Conservation (phyloP, 2,888 invertebrate genomes). For the Cryptosula pallasiana region DNA sequence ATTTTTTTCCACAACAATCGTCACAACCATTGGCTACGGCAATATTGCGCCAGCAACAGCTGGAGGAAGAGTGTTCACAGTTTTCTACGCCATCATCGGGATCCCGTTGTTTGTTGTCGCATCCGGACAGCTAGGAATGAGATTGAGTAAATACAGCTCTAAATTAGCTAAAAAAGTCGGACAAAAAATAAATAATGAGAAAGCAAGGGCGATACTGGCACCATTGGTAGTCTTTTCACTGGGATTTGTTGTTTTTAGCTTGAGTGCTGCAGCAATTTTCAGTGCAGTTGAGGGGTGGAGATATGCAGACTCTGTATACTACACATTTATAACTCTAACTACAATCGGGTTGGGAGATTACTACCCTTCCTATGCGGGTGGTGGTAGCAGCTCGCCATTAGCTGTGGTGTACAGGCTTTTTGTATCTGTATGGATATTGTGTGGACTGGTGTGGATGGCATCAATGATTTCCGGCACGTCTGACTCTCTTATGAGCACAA, state of each 20-base stretch:
- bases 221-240: neutral
- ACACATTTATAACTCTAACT: slow-evolving; percentile 9
- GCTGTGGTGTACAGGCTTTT: neutral
- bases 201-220: neutral
- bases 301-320: neutral
- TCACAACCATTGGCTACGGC: slow-evolving; percentile 11
- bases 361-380: neutral
- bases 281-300: neutral
- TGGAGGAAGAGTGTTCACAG: neutral
- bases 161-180: neutral
- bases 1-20: slow-evolving; percentile 1
- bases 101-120: neutral
- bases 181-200: neutral
- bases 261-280: neutral
- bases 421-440: neutral
- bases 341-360: slow-evolving; percentile 17
- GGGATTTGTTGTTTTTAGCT: neutral
- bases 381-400: neutral
- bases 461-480: neutral
- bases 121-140: slow-evolving; percentile 3
- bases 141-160: neutral
- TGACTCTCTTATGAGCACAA: too few relatives aligned
- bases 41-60: neutral
- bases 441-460: neutral
- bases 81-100: neutral